phyloP scores from a whole-genome alignment of 2,888 invertebrate species.

The Eupithecia subfuscata region DNA sequence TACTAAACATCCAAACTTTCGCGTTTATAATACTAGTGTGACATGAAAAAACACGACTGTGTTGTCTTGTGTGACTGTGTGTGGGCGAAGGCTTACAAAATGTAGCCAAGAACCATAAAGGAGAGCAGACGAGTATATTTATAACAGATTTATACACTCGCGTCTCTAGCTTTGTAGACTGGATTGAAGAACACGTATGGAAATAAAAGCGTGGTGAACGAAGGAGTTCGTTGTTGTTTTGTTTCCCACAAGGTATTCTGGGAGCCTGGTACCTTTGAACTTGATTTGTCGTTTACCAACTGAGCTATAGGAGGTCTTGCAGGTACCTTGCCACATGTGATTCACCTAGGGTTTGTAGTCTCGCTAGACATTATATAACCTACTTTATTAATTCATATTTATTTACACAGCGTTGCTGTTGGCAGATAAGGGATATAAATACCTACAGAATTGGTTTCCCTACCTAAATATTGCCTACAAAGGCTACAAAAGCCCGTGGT shows the following conservation, averaged over 20 bases:
- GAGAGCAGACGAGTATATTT: too few species aligned
- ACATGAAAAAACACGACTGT: too few species aligned
- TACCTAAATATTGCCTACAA: neutral
- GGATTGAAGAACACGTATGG: conserved; percentile 73
- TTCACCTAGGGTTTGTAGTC: neutral
- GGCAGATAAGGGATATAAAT: too few species aligned
- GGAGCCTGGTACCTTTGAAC: neutral
- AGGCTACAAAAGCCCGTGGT: neutral
- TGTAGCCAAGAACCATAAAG: too few species aligned
- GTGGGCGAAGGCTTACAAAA: too few species aligned
- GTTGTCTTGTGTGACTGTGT: too few species aligned
- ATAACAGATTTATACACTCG: too few species aligned
- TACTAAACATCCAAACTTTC: too few species aligned
- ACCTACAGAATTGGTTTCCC: neutral
- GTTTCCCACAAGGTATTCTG: neutral
- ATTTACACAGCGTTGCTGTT: neutral
- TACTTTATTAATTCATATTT: neutral
- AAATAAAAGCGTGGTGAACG: conserved; percentile 24
- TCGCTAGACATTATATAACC: neutral
- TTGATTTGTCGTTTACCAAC: neutral
- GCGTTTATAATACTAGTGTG: too few species aligned
- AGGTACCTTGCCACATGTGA: neutral
- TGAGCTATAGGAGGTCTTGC: neutral
- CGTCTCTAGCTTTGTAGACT: conserved; percentile 63
- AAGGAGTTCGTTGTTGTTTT: neutral